phyloP scores from a whole-genome alignment of 2,888 invertebrate species.

The Eupithecia subfuscata region DNA sequence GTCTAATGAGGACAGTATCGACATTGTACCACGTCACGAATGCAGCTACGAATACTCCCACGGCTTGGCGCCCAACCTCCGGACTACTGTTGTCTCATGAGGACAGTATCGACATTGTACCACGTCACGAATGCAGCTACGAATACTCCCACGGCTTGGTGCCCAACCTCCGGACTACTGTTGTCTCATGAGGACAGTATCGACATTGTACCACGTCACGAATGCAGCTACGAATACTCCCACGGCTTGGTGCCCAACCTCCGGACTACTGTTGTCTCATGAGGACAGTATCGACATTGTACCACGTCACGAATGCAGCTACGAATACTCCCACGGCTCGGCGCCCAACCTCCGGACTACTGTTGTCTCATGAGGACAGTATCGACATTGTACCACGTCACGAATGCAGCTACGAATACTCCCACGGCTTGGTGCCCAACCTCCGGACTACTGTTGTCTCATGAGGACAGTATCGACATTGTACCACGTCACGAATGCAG shows the following conservation, averaged over 20 bases:
- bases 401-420: conserved; percentile 19
- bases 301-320: conserved; percentile 18
- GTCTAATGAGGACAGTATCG: not conserved
- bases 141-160: conserved; percentile 25
- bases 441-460: not conserved
- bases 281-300: conserved; percentile 10
- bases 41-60: conserved; percentile 21
- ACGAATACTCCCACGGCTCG: conserved; percentile 24
- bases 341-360: not conserved
- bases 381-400: conserved; percentile 21
- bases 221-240: conserved; percentile 20
- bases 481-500: conserved; percentile 20
- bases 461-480: conserved; percentile 1
- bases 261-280: not conserved
- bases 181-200: not conserved
- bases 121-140: conserved; percentile 18
- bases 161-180: not conserved
- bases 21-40: conserved; percentile 22
- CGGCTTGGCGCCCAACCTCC: conserved; percentile 16
- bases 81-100: not conserved
- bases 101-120: conserved; percentile 11
- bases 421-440: conserved; percentile 19
- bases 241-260: conserved; percentile 18
- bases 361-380: not conserved
- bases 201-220: conserved; percentile 21